Conservation (phyloP, 2,888 invertebrate genomes). For the Tyria jacobaeae region DNA sequence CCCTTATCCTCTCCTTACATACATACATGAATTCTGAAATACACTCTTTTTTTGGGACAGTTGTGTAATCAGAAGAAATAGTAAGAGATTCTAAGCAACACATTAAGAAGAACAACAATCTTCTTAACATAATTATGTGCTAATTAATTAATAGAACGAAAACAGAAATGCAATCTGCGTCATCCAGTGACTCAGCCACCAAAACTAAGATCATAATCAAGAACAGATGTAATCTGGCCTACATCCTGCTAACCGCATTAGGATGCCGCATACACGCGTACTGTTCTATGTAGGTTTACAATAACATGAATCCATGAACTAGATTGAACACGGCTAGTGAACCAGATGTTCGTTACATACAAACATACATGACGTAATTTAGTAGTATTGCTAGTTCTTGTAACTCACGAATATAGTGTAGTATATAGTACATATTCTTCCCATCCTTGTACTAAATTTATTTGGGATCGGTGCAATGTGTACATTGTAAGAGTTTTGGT, state of each 20-base stretch:
- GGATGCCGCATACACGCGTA: background rate
- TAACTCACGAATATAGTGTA: background rate
- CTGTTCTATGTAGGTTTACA: background rate
- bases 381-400: slow-evolving; percentile 5
- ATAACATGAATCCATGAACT: slow-evolving; percentile 35
- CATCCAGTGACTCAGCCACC: background rate
- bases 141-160: background rate
- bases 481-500: too few species aligned
- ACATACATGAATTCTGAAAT: too few species aligned
- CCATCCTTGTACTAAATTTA: too few species aligned
- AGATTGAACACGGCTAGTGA: slow-evolving; percentile 43
- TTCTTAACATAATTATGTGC: background rate
- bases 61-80: too few species aligned
- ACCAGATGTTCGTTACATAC: slow-evolving; percentile 39
- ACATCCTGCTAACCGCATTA: slow-evolving; percentile 6
- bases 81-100: too few species aligned
- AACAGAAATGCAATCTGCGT: background rate
- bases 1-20: too few species aligned
- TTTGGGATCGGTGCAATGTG: too few species aligned
- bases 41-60: too few species aligned
- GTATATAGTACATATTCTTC: background rate
- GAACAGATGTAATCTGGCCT: slow-evolving; percentile 10
- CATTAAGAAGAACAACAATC: background rate
- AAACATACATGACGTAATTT: slow-evolving; percentile 19
- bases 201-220: slow-evolving; percentile 7